phyloP scores from a whole-genome alignment of 2,113 vertebrate genomes.

The Ifrita kowaldi region DNA sequence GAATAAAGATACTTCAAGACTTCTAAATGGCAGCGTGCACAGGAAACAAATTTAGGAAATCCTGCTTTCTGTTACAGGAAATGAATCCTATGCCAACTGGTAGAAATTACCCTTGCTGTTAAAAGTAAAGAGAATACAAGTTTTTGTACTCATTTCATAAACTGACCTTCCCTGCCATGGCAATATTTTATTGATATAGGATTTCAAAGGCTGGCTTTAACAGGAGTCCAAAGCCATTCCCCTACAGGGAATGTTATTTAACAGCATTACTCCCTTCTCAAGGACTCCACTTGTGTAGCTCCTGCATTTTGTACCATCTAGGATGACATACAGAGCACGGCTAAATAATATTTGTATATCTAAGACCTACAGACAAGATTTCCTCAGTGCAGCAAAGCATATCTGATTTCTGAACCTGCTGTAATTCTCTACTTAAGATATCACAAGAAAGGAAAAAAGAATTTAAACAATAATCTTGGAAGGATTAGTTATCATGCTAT shows the following conservation, averaged over 20 bases:
- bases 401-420: constrained; percentile 29
- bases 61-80: constrained; percentile 83
- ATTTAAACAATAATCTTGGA: neutral
- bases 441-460: neutral
- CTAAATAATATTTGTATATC: neutral
- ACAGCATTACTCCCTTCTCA: neutral
- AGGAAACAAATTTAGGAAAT: constrained; percentile 85
- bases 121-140: constrained; percentile 36
- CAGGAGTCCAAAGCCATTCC: constrained; percentile 15
- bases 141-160: constrained; percentile 55
- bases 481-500: neutral
- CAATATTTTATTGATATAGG: constrained; percentile 57
- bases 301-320: neutral
- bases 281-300: neutral
- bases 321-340: neutral
- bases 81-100: constrained; percentile 71
- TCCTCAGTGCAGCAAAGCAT: neutral
- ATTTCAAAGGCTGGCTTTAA: constrained; percentile 66
- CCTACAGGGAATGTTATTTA: constrained; percentile 43
- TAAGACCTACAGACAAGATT: constrained; percentile 34
- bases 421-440: constrained; percentile 3
- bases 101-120: constrained; percentile 63
- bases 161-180: constrained; percentile 54
- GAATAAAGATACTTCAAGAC: constrained; percentile 64
- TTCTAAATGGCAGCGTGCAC: constrained; percentile 53